These are phyloP conservation scores for Rhinogobio ventralis DNA, from an alignment of 2,797 vertebrate genomes.

Conservation along the genomic window DNA sequence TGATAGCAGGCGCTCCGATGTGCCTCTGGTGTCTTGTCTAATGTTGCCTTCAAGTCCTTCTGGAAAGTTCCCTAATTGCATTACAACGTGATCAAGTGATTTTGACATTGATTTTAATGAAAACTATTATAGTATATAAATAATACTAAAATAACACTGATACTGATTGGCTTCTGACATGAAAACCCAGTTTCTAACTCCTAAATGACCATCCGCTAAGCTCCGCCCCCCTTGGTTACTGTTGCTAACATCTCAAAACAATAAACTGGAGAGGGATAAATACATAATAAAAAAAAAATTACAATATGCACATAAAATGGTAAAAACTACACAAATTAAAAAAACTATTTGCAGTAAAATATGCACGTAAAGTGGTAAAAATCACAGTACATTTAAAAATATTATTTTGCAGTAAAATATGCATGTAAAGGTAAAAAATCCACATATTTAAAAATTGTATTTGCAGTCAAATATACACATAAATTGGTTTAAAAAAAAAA, in stretches of 20 bases:
- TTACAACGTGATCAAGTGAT: background rate
- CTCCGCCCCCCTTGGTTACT: background rate
- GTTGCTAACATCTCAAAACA: background rate
- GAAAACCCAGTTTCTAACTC: background rate
- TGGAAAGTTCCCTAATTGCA: background rate
- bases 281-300: background rate
- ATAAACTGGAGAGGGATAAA: background rate
- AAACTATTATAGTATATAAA: background rate
- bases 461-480: background rate
- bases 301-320: background rate
- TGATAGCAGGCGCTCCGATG: background rate
- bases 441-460: background rate
- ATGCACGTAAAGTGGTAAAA: background rate
- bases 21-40: background rate
- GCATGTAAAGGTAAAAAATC: background rate
- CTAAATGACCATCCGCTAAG: background rate
- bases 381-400: background rate
- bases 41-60: constrained; percentile 13
- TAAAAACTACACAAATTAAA: background rate
- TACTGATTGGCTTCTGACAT: background rate
- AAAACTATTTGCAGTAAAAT: background rate
- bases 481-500: background rate
- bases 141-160: background rate
- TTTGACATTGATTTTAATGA: background rate
- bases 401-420: background rate